Base-by-base conservation (phyloP, 2,797 vertebrate species). In the Sebastes iracundus region DNA sequence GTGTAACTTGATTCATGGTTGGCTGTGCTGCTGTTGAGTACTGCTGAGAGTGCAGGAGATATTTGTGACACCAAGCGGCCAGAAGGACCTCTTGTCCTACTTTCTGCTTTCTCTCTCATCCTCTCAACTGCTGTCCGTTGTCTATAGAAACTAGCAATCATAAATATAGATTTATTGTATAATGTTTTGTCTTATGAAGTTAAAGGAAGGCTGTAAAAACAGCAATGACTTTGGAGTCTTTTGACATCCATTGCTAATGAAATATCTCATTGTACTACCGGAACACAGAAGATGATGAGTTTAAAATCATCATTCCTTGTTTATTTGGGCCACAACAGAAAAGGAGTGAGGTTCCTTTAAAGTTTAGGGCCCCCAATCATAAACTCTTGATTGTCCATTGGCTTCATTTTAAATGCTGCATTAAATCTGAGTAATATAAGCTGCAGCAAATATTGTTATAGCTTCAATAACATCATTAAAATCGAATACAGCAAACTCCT, bases 31-130 rank as follows among this genome's bases (percentile, higher is more conserved):
- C 75, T 81, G 82, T 65, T 72, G 80, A 79, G 65, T 76, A 79
- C 58, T 94, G 93, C 93, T 94, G 93, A 95, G 84, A 35, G 79
- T 83, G 90, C 92, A 91, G 81, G 64, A 69, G 75, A 83, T 91
- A 93, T 95, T 86, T 91, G 87, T 92, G 89, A 93, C 84, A 85
- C 85, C 68, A 61, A 82, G 79, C 61, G 52, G 72, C 82, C 85
- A 69, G 61, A 83, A 80, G 77, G 62, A 88, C 74, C 75, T 81
- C 89, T 82, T 82, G 84, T 85, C 86, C 90, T 90, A 90, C 84
- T 86, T 92, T 90, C 77, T 73, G 46, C 33, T 80, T 59, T 76
- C 46, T 66, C 56, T 61, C 60, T 88, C 66, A 79, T 58, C 65
- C 56, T 75, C 20, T 46, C 42, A 46, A 46, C 42, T 65, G 58